Percentiles rank a stretch among this genome's conserved stretches.
These are phyloP conservation scores for Astreopora myriophthalma DNA, from an alignment of 64 coral and sea anemone genomes.

Conservation along the genomic window DNA sequence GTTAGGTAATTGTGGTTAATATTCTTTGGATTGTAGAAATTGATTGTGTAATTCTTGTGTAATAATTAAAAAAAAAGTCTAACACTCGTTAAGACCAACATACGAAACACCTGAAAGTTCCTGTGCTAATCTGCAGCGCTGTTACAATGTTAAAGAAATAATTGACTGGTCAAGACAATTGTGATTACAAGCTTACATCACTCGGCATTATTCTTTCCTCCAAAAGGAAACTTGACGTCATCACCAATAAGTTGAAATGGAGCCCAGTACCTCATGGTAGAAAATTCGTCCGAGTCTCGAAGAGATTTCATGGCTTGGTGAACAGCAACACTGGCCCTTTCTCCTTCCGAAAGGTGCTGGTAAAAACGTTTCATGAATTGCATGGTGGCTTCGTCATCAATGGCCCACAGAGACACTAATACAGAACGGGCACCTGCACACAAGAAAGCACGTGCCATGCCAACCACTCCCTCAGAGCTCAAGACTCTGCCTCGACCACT, in stretches of 20 bases:
- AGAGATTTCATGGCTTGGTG: not conserved
- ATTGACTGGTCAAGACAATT: too few relatives aligned
- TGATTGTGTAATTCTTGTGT: too few relatives aligned
- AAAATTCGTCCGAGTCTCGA: not conserved
- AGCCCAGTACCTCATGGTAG: not conserved
- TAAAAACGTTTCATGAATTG: slow-evolving; percentile 9
- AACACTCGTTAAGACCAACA: too few relatives aligned
- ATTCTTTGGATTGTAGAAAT: too few relatives aligned
- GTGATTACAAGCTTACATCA: too few relatives aligned
- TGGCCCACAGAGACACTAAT: slow-evolving; percentile 9
- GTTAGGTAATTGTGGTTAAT: too few relatives aligned
- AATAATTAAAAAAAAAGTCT: too few relatives aligned
- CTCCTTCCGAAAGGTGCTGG: not conserved
- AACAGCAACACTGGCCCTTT: not conserved
- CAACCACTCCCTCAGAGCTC: not conserved
- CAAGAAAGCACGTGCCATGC: not conserved
- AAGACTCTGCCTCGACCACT: not conserved
- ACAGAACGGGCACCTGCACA: slow-evolving; percentile 26
- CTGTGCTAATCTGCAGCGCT: too few relatives aligned
- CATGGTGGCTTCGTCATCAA: not conserved
- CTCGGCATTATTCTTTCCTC: too few relatives aligned
- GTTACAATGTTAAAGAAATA: too few relatives aligned
- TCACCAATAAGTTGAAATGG: slow-evolving; percentile 8
- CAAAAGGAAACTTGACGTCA: not conserved
- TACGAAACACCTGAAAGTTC: too few relatives aligned